These are phyloP conservation scores for Epiperipatus broadwayi DNA, from an alignment of 2,888 invertebrate species.

Conservation along the genomic window DNA sequence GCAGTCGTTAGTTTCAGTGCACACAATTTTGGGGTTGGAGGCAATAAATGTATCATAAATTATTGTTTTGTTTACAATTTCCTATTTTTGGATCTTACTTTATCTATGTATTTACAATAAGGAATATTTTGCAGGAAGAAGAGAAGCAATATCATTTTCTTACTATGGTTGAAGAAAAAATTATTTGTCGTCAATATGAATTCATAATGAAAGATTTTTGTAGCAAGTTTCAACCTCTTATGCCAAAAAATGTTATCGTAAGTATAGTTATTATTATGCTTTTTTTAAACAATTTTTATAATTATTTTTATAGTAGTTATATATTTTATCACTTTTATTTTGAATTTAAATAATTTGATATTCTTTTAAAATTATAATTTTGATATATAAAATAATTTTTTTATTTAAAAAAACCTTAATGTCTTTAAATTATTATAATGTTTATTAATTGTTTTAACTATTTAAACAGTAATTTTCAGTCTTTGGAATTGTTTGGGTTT, in stretches of 20 bases:
- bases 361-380: conserved; percentile 4
- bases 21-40: too few relatives aligned
- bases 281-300: too few relatives aligned
- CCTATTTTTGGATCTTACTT: too few relatives aligned
- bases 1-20: too few relatives aligned
- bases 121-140: conserved; percentile 21
- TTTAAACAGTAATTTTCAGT: too few relatives aligned
- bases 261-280: too few relatives aligned
- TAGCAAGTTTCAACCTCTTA: conserved; percentile 69
- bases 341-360: not conserved
- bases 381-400: not conserved
- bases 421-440: too few relatives aligned
- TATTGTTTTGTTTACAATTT: too few relatives aligned
- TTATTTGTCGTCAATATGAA: conserved; percentile 65
- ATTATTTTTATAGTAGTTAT: conserved; percentile 1
- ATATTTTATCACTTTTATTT: not conserved
- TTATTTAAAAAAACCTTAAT: too few relatives aligned
- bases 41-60: not conserved
- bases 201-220: conserved; percentile 71
- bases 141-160: conserved; percentile 41
- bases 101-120: too few relatives aligned
- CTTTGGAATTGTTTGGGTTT: too few relatives aligned
- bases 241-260: conserved; percentile 68
- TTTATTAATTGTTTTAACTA: too few relatives aligned
- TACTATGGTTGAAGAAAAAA: conserved; percentile 59